These are phyloP conservation scores for Campopleginae sp. DNA, from an alignment of 2,888 invertebrate species.

Conservation along the genomic window DNA sequence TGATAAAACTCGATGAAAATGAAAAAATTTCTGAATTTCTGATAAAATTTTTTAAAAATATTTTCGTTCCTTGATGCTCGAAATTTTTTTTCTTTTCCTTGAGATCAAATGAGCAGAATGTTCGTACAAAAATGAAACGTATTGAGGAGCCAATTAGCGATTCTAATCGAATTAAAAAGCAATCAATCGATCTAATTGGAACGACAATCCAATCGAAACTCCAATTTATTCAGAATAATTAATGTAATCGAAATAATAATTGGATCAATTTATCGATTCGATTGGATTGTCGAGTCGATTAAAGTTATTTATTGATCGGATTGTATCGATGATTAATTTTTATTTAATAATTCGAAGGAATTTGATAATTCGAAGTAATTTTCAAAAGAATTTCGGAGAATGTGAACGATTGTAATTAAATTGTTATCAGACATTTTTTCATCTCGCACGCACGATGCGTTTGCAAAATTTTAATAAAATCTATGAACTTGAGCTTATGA, in stretches of 20 bases:
- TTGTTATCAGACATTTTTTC: neutral
- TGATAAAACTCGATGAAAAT: too few relatives aligned
- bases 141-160: neutral
- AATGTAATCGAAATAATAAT: too few relatives aligned
- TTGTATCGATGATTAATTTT: too few relatives aligned
- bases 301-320: too few relatives aligned
- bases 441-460: neutral
- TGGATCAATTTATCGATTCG: too few relatives aligned
- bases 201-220: too few relatives aligned
- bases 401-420: neutral
- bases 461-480: constrained; percentile 4
- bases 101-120: neutral
- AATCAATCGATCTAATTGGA: too few relatives aligned
- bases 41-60: too few relatives aligned
- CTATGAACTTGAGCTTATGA: constrained; percentile 19
- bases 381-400: neutral
- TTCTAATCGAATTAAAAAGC: neutral
- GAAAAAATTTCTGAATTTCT: too few relatives aligned
- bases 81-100: neutral
- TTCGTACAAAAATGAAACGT: neutral
- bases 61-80: neutral
- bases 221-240: too few relatives aligned
- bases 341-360: too few relatives aligned
- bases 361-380: neutral
- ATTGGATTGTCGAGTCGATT: too few relatives aligned